A percentile compares a stretch with the other conserved stretches of the same genome.
phyloP scores from a whole-genome alignment of 1,140 invertebrate genomes.

The Drosophila tropicalis region DNA sequence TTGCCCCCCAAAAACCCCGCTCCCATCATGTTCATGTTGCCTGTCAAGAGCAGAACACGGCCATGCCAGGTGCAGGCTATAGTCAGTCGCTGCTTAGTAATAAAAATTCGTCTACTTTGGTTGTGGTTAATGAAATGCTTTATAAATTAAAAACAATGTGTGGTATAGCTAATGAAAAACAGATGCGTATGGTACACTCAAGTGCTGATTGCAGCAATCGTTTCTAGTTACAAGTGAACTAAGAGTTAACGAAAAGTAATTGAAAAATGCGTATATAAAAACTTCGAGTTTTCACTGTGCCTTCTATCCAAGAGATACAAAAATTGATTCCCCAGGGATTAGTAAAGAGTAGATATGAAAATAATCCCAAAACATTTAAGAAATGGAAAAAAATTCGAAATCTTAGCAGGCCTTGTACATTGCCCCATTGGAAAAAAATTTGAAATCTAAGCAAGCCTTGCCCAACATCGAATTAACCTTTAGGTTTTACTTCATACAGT shows the following conservation, averaged over 20 bases:
- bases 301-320: neutral
- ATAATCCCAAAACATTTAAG: too few relatives aligned
- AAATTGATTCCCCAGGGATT: neutral
- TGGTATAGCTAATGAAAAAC: slow-evolving; percentile 1
- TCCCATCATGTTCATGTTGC: neutral
- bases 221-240: too few relatives aligned
- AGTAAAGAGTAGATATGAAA: neutral
- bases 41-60: neutral
- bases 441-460: too few relatives aligned
- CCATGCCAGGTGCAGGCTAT: neutral
- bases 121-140: slow-evolving; percentile 22
- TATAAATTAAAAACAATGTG: slow-evolving; percentile 12
- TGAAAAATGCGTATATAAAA: too few relatives aligned
- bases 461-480: too few relatives aligned
- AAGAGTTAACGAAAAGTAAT: too few relatives aligned
- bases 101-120: neutral
- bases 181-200: neutral
- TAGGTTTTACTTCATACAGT: too few relatives aligned
- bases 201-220: neutral
- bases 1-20: neutral
- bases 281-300: too few relatives aligned
- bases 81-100: slow-evolving; percentile 2
- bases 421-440: too few relatives aligned
- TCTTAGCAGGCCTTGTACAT: too few relatives aligned
- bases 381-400: too few relatives aligned